Percentiles rank a stretch among this genome's conserved stretches.
Evolutionary conservation across 2,888 invertebrate species (phyloP).

Genomic region (Nematopogon swammerdamellus): DNA sequence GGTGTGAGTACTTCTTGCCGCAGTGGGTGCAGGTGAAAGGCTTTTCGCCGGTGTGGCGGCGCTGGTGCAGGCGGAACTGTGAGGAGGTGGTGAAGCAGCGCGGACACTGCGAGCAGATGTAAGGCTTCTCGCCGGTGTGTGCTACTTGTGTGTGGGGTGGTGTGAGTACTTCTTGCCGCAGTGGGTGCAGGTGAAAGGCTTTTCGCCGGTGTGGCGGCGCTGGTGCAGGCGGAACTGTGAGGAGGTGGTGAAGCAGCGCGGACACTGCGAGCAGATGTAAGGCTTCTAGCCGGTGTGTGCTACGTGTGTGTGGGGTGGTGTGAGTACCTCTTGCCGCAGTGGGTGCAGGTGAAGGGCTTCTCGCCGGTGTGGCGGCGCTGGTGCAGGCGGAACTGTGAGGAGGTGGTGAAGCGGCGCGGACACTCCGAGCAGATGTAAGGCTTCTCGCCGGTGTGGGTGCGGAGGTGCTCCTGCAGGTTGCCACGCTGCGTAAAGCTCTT

Average conservation of each 20-base stretch:
- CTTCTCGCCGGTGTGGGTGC: slow-evolving; percentile 76
- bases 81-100: slow-evolving; percentile 72
- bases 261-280: too few relatives aligned
- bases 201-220: slow-evolving; percentile 58
- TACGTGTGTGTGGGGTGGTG: too few relatives aligned
- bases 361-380: slow-evolving; percentile 60
- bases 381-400: slow-evolving; percentile 69
- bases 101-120: too few relatives aligned
- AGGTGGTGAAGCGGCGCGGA: slow-evolving; percentile 68
- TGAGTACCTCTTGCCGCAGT: slow-evolving; percentile 18
- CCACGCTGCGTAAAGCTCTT: slow-evolving; percentile 77
- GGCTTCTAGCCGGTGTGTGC: too few relatives aligned
- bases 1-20: slow-evolving; percentile 15
- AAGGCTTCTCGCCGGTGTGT: too few relatives aligned
- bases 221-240: slow-evolving; percentile 68
- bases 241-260: slow-evolving; percentile 70
- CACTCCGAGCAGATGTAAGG: slow-evolving; percentile 70
- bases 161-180: slow-evolving; percentile 18
- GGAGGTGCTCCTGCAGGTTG: slow-evolving; percentile 71
- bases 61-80: slow-evolving; percentile 65
- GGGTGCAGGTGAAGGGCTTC: slow-evolving; percentile 49
- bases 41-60: slow-evolving; percentile 58
- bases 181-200: slow-evolving; percentile 48
- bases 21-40: slow-evolving; percentile 48
- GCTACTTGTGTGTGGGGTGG: too few relatives aligned